phyloP scores from a whole-genome alignment of 1,140 invertebrate species.

The Aphelinus certus region DNA sequence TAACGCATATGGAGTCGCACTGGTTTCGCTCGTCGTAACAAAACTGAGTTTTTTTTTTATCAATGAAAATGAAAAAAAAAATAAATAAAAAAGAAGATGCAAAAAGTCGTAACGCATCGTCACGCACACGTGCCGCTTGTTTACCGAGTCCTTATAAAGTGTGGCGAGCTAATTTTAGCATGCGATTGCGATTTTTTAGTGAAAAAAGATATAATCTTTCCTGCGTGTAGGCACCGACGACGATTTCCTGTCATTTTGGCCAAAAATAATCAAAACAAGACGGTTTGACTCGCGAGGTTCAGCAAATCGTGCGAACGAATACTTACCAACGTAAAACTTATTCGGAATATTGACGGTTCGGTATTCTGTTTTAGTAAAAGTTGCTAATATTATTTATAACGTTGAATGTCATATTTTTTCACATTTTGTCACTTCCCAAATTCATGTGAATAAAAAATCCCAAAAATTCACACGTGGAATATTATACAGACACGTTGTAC shows the following conservation, averaged over 20 bases:
- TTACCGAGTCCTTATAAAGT: conserved; percentile 8
- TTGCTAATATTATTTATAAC: too few species aligned
- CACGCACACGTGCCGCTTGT: conserved; percentile 14
- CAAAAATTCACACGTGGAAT: too few species aligned
- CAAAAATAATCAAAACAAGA: too few species aligned
- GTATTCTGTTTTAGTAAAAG: too few species aligned
- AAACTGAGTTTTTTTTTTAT: background rate
- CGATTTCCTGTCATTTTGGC: background rate
- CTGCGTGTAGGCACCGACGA: background rate
- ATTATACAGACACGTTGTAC: too few species aligned
- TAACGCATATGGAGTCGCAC: background rate
- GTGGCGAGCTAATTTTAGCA: conserved; percentile 5
- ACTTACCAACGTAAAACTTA: too few species aligned
- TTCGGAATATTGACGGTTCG: too few species aligned
- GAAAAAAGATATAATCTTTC: background rate
- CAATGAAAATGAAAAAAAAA: background rate
- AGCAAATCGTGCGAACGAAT: too few species aligned
- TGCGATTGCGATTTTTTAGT: background rate
- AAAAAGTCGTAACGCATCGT: background rate
- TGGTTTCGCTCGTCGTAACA: background rate
- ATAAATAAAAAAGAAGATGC: background rate
- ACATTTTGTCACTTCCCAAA: too few species aligned
- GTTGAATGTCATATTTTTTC: too few species aligned
- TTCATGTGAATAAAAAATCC: too few species aligned
- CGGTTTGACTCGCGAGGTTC: too few species aligned